Conservation (phyloP, 1,140 invertebrate genomes). For the Saccostrea glomerata region DNA sequence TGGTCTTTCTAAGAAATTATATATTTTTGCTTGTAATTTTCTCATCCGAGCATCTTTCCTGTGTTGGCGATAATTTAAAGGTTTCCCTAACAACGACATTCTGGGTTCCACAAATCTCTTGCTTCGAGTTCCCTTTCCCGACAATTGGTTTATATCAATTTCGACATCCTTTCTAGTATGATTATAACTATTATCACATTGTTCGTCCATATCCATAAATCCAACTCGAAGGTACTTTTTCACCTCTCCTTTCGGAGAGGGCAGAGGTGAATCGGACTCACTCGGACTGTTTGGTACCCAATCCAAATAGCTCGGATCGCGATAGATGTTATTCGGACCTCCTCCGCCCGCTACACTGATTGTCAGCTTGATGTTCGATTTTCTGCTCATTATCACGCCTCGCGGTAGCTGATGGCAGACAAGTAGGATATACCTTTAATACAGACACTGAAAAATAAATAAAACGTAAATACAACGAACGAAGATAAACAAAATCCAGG, state of each 20-base stretch:
- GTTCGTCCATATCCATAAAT: slow-evolving; percentile 67
- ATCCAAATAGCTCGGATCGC: slow-evolving; percentile 36
- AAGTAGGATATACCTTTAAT: slow-evolving; percentile 22
- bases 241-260: slow-evolving; percentile 59
- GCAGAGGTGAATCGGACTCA: slow-evolving; percentile 57
- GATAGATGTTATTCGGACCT: slow-evolving; percentile 39
- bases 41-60: slow-evolving; percentile 91
- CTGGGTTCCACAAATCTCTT: slow-evolving; percentile 79
- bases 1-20: slow-evolving; percentile 96
- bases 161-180: slow-evolving; percentile 60
- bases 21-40: slow-evolving; percentile 91
- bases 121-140: slow-evolving; percentile 62
- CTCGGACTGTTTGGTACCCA: slow-evolving; percentile 54
- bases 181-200: slow-evolving; percentile 45
- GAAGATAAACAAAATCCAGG: background rate
- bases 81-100: slow-evolving; percentile 94
- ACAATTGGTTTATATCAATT: slow-evolving; percentile 63
- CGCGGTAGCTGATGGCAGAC: slow-evolving; percentile 1
- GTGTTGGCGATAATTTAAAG: slow-evolving; percentile 91
- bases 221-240: slow-evolving; percentile 66
- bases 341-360: slow-evolving; percentile 54
- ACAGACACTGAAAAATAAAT: slow-evolving; percentile 29
- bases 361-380: slow-evolving; percentile 55
- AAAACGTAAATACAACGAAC: slow-evolving; percentile 20
- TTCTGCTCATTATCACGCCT: slow-evolving; percentile 49